These are phyloP conservation scores for Lepidocolaptes lacrymiger DNA, from an alignment of 2,797 vertebrate genomes.

Conservation along the genomic window DNA sequence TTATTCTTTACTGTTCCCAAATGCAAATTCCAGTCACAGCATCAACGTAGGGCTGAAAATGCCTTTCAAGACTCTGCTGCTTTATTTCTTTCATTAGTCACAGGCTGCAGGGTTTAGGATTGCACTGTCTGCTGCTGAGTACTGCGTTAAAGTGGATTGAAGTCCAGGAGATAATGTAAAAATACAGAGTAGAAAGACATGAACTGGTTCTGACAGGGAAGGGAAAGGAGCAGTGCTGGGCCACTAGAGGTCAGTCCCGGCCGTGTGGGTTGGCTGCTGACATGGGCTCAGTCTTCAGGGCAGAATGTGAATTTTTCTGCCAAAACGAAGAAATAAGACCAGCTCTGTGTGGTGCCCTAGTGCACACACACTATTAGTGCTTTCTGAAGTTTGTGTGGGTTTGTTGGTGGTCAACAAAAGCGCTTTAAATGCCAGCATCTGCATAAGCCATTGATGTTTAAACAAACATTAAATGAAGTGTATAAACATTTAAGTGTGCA, in stretches of 20 bases:
- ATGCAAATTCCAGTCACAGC: not conserved
- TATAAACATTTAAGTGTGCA: not conserved
- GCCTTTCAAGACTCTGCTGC: accelerated
- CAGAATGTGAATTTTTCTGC: not conserved
- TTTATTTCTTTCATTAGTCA: not conserved
- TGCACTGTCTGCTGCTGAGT: not conserved
- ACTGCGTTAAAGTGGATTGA: not conserved
- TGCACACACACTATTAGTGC: not conserved
- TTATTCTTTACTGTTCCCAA: not conserved
- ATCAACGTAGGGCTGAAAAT: accelerated
- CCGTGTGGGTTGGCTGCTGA: not conserved
- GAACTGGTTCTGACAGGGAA: not conserved
- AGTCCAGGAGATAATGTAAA: not conserved
- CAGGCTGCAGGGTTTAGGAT: not conserved
- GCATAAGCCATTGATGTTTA: not conserved
- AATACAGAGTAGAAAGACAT: accelerated
- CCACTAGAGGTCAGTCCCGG: constrained; percentile 64
- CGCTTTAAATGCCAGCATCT: not conserved
- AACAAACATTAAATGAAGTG: not conserved
- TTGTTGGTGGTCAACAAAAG: not conserved
- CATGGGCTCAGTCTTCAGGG: not conserved
- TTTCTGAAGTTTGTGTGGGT: not conserved
- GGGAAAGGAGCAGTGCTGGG: not conserved
- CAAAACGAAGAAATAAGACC: not conserved
- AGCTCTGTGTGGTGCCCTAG: not conserved